phyloP scores from a whole-genome alignment of 2,888 invertebrate genomes.

The Cantharis lateralis region DNA sequence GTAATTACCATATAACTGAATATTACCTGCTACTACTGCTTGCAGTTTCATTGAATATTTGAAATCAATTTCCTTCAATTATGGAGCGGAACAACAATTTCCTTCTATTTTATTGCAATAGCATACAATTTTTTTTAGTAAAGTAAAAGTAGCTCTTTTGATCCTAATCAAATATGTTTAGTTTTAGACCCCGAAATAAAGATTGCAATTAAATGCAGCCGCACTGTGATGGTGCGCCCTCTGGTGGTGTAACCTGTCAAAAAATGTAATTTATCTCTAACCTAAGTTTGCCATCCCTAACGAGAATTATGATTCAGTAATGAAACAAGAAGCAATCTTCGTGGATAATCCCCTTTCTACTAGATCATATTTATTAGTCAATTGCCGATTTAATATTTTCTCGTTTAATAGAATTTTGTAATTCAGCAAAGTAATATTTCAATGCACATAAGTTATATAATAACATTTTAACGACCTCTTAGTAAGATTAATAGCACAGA shows the following conservation, averaged over 20 bases:
- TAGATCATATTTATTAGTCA: neutral
- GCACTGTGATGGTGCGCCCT: neutral
- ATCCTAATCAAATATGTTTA: too few species aligned
- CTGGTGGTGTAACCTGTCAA: neutral
- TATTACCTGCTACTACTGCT: too few species aligned
- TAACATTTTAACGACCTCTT: constrained; percentile 21
- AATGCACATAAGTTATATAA: constrained; percentile 16
- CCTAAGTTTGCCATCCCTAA: neutral
- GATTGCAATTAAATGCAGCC: too few species aligned
- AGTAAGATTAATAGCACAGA: constrained; percentile 20
- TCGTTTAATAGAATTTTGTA: constrained; percentile 1
- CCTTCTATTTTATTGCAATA: too few species aligned
- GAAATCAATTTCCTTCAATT: too few species aligned
- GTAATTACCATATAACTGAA: too few species aligned
- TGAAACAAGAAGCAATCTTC: neutral
- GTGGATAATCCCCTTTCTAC: neutral
- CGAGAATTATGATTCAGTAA: neutral
- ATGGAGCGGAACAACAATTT: too few species aligned
- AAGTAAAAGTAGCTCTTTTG: too few species aligned
- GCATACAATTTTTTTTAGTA: too few species aligned
- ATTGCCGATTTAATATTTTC: neutral
- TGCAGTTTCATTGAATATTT: too few species aligned
- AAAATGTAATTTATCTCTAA: neutral
- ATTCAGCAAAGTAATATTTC: constrained; percentile 18
- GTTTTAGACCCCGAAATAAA: too few species aligned